These are phyloP conservation scores for Arizona elegans DNA, from an alignment of 2,113 vertebrate species.

Conservation along the genomic window DNA sequence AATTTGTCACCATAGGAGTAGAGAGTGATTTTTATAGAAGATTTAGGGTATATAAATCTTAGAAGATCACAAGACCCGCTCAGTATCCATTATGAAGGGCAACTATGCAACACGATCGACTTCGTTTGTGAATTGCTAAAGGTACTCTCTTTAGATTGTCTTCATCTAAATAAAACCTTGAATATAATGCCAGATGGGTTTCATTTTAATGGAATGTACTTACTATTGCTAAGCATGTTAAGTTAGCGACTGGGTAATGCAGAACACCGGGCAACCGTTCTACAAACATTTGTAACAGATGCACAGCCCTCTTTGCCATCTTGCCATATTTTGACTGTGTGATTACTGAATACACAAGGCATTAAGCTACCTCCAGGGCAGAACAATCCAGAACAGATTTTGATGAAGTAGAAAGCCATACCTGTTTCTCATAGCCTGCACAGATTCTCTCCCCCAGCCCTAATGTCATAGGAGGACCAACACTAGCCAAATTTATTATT, in stretches of 20 bases:
- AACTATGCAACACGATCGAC: neutral
- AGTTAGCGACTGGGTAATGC: neutral
- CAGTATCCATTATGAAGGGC: neutral
- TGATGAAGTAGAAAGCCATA: neutral
- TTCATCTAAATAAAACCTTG: neutral
- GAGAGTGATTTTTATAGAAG: neutral
- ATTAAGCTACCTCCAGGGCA: neutral
- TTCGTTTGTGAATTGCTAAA: neutral
- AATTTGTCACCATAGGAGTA: conserved; percentile 28
- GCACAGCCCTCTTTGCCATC: conserved; percentile 9
- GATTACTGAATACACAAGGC: conserved; percentile 4
- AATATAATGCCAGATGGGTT: conserved; percentile 5
- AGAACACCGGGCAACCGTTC: neutral
- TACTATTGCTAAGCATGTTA: neutral
- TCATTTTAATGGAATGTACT: conserved; percentile 6
- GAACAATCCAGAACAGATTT: conserved; percentile 13
- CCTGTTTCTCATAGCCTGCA: neutral
- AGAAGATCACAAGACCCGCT: neutral
- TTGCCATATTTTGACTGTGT: conserved; percentile 11
- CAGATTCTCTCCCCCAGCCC: rapidly evolving
- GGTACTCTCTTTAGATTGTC: neutral
- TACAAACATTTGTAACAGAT: conserved; percentile 14
- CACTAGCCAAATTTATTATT: neutral
- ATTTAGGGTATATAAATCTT: neutral
- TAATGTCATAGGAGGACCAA: neutral